These are phyloP conservation scores for Clarias laeviceps DNA, from an alignment of 2,797 vertebrate species.

Conservation along the genomic window DNA sequence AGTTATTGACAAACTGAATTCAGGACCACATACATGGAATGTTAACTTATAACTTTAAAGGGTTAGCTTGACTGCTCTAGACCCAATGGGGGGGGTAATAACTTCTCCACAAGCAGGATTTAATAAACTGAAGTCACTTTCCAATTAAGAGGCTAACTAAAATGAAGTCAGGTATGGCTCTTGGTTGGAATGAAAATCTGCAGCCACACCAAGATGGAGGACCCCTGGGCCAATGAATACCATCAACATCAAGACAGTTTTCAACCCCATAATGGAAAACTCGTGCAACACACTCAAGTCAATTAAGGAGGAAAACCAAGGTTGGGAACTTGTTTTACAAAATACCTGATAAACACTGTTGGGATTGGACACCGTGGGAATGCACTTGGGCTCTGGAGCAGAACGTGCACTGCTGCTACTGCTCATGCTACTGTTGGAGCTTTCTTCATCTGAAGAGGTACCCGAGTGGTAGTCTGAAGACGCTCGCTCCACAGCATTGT, in stretches of 20 bases:
- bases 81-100: neutral
- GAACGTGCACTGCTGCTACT: slow-evolving; percentile 54
- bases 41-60: neutral
- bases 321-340: neutral
- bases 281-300: neutral
- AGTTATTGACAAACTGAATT: neutral
- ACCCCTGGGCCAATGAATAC: neutral
- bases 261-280: neutral
- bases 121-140: neutral
- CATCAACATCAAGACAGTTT: neutral
- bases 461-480: slow-evolving; percentile 75
- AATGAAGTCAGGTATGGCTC: neutral
- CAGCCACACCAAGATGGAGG: neutral
- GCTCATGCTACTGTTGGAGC: slow-evolving; percentile 59
- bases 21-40: neutral
- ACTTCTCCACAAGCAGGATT: neutral
- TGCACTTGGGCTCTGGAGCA: slow-evolving; percentile 74
- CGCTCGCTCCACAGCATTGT: slow-evolving; percentile 83
- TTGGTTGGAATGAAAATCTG: neutral
- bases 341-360: slow-evolving; percentile 93
- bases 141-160: neutral
- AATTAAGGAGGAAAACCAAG: too few species aligned
- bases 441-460: slow-evolving; percentile 85
- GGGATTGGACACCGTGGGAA: slow-evolving; percentile 93
- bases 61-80: neutral